Evolutionary conservation across 2,888 invertebrate species (phyloP), one percentile per base, ranked within the genome.

Genomic region (Sericinus montela): DNA sequence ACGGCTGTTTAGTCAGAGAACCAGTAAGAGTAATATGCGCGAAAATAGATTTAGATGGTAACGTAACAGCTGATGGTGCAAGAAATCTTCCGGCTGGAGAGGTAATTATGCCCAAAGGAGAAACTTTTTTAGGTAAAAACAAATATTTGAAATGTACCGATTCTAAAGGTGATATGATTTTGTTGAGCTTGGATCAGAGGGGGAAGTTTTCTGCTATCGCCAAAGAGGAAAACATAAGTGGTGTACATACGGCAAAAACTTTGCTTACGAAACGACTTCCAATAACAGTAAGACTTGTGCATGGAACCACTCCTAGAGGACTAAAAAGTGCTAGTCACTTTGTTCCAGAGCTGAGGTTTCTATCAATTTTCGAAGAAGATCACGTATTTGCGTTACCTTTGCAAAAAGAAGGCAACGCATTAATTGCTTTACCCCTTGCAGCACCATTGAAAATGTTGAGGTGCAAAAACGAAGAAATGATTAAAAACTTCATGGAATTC

Each of bases 181-280:
- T 96, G 66, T 85, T 98, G 58, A 93, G 94, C 54, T 90, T 96
- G 73, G 97, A 97, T 69, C 95, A 96, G 78, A 92, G 95, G 72
- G 97, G 97, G 30, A 94, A 95, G 69, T 97, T 98, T 85, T 97
- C 97, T 64, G 96, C 97, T 40, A 90, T 98, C 48, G 98, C 98
- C 54, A 93, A 96, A 68, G 96, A 97, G 78, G 97, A 97, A 68
- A 97, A 97, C 83, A 97, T 98, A 57, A 96, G 97, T 72, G 98
- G 98, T 15, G 98, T 98, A 13, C 98, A 98, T 79, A 95, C 95
- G 56, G 96, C 97, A 11, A 93, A 94, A 70, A 97, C 96, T 66
- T 89, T 98, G 58, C 85, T 98, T 48, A 93, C 94, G 58, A 98
- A 98, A 80, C 91, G 98, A 58, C 91, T 98, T 85, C 98, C 98